Percentiles rank a stretch among this genome's conserved stretches.
Conservation (phyloP, 2,888 invertebrate genomes). For the Standfussiana lucernea region DNA sequence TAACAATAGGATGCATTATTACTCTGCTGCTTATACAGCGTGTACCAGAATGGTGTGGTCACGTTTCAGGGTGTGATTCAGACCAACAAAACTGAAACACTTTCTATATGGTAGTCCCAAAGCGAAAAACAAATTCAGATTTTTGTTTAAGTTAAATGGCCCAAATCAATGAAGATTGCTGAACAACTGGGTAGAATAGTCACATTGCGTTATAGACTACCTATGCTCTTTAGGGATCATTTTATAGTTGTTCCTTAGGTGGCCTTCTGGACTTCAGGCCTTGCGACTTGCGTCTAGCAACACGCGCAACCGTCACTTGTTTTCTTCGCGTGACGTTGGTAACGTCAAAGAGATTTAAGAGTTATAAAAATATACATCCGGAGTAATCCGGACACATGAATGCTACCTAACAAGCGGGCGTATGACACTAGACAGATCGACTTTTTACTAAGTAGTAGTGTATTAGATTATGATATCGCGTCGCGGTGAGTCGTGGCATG, state of each 20-base stretch:
- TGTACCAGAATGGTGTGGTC: background rate
- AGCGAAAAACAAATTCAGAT: too few relatives aligned
- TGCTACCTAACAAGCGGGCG: background rate
- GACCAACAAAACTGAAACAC: background rate
- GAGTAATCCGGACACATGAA: too few relatives aligned
- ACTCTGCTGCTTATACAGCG: background rate
- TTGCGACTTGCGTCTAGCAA: background rate
- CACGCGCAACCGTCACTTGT: too few relatives aligned
- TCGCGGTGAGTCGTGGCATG: background rate
- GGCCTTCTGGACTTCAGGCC: background rate
- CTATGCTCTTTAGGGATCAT: background rate
- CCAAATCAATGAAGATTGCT: background rate
- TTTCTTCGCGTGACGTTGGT: too few relatives aligned
- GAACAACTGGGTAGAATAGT: background rate
- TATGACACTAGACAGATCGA: background rate
- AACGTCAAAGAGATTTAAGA: background rate
- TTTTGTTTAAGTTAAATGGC: too few relatives aligned
- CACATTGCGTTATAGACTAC: background rate
- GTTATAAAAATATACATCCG: too few relatives aligned
- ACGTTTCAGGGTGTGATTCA: background rate
- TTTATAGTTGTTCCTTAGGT: background rate
- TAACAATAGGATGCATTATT: background rate
- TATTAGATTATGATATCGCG: too few relatives aligned
- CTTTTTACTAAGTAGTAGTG: background rate
- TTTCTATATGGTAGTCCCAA: fast-evolving